Conservation (phyloP, 2,797 vertebrate species). For the Notoglanidium macrostoma region DNA sequence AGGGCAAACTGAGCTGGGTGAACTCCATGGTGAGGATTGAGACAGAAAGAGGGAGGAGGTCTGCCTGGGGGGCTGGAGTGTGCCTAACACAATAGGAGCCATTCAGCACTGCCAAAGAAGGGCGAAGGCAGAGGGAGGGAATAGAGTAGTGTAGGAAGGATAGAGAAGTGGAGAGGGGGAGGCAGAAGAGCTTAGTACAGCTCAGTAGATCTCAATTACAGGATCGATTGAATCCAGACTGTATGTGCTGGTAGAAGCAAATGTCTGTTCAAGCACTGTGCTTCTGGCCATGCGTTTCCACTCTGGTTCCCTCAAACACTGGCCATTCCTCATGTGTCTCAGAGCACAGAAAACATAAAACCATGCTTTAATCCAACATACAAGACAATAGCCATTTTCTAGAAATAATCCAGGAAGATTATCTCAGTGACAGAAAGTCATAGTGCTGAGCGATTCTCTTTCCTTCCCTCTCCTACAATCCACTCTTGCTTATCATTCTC, state of each 20-base stretch:
- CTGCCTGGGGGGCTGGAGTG: conserved; percentile 83
- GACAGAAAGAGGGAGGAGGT: conserved; percentile 71
- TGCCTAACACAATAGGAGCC: conserved; percentile 85
- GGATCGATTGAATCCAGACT: conserved; percentile 67
- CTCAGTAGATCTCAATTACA: conserved; percentile 72
- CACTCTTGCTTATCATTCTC: conserved; percentile 18
- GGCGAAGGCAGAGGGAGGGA: conserved; percentile 45
- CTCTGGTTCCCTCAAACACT: conserved; percentile 25
- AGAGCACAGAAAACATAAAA: background rate
- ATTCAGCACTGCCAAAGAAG: conserved; percentile 71
- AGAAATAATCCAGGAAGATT: conserved; percentile 5
- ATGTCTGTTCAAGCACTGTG: conserved; percentile 67
- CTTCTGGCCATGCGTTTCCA: conserved; percentile 60
- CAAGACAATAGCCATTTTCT: background rate
- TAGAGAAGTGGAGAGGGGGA: background rate
- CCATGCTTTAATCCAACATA: background rate
- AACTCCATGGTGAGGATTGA: conserved; percentile 46
- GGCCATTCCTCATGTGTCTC: background rate
- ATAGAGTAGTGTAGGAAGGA: background rate
- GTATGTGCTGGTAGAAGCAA: conserved; percentile 56
- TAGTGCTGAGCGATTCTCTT: background rate
- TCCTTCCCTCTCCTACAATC: background rate
- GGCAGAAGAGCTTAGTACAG: conserved; percentile 60
- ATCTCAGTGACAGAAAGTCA: conserved; percentile 4
- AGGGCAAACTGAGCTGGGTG: conserved; percentile 55